These are phyloP conservation scores for Pectinophora gossypiella DNA, from an alignment of 1,140 invertebrate species.

Conservation along the genomic window DNA sequence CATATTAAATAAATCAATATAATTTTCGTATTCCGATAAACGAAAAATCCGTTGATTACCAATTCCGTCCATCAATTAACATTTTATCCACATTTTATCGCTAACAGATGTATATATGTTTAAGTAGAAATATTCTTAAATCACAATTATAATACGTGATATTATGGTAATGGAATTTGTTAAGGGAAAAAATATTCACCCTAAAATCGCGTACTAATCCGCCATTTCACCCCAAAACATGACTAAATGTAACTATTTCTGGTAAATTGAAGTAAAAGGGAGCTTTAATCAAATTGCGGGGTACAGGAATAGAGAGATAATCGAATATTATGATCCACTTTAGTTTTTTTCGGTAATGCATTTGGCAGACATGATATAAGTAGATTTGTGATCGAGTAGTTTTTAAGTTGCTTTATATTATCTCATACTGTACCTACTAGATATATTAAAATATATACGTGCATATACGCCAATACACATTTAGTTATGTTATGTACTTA, in stretches of 20 bases:
- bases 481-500: no score
- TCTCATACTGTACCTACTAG: no score
- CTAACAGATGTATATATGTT: slow-evolving; percentile 10
- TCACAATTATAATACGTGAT: slow-evolving; percentile 5
- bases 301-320: slow-evolving; percentile 25
- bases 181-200: slow-evolving; percentile 46
- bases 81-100: background rate
- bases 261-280: slow-evolving; percentile 42
- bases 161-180: slow-evolving; percentile 50
- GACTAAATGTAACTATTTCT: slow-evolving; percentile 52
- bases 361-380: background rate
- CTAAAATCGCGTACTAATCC: slow-evolving; percentile 35
- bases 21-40: no score
- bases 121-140: slow-evolving; percentile 4
- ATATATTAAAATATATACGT: no score
- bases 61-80: no score
- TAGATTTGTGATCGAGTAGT: background rate
- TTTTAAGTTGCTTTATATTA: background rate
- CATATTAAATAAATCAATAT: no score
- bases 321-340: slow-evolving; percentile 37
- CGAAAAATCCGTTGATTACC: no score
- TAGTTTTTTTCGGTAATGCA: slow-evolving; percentile 16
- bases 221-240: slow-evolving; percentile 44
- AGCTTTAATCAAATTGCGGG: slow-evolving; percentile 41
- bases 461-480: no score